A percentile compares a stretch with the other conserved stretches of the same genome.
These are phyloP conservation scores for Spondyliosoma cantharus DNA, from an alignment of 2,797 vertebrate species.

Conservation along the genomic window DNA sequence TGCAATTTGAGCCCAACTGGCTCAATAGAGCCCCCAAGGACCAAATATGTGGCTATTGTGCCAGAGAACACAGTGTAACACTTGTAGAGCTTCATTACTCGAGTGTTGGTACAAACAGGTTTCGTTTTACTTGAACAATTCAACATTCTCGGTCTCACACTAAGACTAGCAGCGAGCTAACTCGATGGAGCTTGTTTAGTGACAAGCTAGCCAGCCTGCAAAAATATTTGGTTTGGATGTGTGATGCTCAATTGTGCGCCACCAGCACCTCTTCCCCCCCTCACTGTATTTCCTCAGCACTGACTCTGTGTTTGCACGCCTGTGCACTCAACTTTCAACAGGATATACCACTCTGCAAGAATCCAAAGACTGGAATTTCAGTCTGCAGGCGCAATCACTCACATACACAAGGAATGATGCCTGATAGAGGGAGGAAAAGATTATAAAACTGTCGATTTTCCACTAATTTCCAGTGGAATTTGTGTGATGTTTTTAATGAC, in stretches of 20 bases:
- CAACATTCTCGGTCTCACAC: not conserved
- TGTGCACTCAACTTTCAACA: constrained; percentile 31
- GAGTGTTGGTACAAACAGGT: constrained; percentile 8
- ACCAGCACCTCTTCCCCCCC: not conserved
- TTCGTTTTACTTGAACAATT: not conserved
- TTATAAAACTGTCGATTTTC: constrained; percentile 1
- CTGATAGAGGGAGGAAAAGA: not conserved
- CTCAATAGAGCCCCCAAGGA: not conserved
- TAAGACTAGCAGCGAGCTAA: not conserved
- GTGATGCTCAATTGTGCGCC: not conserved
- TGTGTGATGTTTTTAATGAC: not conserved
- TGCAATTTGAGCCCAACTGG: constrained; percentile 34
- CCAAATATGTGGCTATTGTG: constrained; percentile 19
- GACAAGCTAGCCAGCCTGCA: not conserved
- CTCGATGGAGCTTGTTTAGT: not conserved
- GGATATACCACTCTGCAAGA: constrained; percentile 29
- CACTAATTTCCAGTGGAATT: constrained; percentile 9
- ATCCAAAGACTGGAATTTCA: constrained; percentile 36
- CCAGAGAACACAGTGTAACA: constrained; percentile 23
- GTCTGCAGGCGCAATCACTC: constrained; percentile 28
- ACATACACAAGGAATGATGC: not conserved
- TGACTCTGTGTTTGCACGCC: constrained; percentile 31
- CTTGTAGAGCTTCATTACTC: constrained; percentile 10
- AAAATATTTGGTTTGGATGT: constrained; percentile 51
- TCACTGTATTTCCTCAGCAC: not conserved